Conservation (phyloP, 2,113 vertebrate genomes). For the Zosterops hypoxanthus region DNA sequence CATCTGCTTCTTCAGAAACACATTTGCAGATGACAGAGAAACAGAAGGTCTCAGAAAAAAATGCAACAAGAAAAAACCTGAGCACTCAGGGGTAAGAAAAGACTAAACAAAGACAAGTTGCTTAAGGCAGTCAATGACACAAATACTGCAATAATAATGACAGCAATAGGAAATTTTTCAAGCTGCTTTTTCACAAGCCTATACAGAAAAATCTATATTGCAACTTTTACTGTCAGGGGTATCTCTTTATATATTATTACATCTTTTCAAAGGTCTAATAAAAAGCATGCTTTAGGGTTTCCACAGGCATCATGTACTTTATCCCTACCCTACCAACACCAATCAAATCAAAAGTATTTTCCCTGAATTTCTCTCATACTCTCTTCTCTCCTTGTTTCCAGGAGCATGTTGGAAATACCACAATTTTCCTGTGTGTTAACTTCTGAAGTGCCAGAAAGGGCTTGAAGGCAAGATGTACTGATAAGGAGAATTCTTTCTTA, state of each 20-base stretch:
- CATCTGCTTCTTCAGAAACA: neutral
- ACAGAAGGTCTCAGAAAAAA: constrained; percentile 34
- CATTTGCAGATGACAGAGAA: neutral
- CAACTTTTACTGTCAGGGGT: neutral
- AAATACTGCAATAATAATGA: neutral
- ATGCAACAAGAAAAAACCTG: neutral
- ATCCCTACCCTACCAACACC: neutral
- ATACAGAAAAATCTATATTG: constrained; percentile 2
- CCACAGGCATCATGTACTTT: neutral
- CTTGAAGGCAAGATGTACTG: constrained; percentile 63
- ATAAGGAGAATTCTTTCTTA: constrained; percentile 72
- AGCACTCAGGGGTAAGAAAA: neutral
- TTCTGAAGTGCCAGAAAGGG: constrained; percentile 46
- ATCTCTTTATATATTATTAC: neutral
- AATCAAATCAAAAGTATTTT: neutral
- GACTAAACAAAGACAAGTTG: constrained; percentile 23
- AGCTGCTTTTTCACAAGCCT: neutral
- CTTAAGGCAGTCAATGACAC: constrained; percentile 15
- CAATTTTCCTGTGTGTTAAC: constrained; percentile 18
- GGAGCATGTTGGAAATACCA: neutral
- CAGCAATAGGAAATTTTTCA: neutral
- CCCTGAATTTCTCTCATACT: neutral
- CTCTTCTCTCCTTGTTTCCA: neutral
- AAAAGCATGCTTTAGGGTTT: neutral
- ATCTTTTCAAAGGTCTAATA: neutral